Evolutionary conservation across 2,888 invertebrate species (phyloP).

Genomic region (Synergus laeviventris): DNA sequence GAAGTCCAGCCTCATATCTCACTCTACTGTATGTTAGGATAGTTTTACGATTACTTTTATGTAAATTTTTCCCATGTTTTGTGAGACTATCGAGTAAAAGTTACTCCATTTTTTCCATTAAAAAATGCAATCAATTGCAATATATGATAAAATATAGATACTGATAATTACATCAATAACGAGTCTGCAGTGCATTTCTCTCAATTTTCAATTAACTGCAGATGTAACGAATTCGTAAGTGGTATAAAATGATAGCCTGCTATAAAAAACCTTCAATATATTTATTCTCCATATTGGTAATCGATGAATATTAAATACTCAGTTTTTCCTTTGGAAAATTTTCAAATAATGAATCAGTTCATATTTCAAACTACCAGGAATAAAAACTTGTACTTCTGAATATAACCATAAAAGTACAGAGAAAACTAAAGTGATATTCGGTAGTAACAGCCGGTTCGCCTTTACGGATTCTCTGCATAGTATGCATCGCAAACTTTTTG

Average conservation of each 20-base stretch:
- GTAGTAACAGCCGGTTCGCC: constrained; percentile 9
- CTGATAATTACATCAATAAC: neutral
- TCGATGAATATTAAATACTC: neutral
- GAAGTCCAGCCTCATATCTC: no score
- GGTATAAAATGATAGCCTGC: neutral
- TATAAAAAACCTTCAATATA: neutral
- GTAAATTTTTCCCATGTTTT: no score
- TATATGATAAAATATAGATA: no score
- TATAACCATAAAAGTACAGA: constrained; percentile 19
- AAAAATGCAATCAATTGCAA: no score
- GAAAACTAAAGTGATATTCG: constrained; percentile 15
- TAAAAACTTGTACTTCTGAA: constrained; percentile 27
- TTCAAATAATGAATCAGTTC: constrained; percentile 20
- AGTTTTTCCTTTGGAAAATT: neutral
- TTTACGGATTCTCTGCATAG: constrained; percentile 15
- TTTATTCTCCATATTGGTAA: neutral
- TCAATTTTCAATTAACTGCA: neutral
- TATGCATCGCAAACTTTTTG: constrained; percentile 30
- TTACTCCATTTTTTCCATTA: no score
- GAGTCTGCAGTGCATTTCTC: neutral
- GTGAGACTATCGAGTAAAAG: no score
- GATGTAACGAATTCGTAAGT: neutral
- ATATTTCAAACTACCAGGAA: neutral
- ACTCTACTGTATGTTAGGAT: no score
- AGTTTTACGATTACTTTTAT: no score